Percentiles rank a stretch among this genome's conserved stretches.
Conservation (phyloP, 2,797 vertebrate genomes). For the Scleropages formosus region DNA sequence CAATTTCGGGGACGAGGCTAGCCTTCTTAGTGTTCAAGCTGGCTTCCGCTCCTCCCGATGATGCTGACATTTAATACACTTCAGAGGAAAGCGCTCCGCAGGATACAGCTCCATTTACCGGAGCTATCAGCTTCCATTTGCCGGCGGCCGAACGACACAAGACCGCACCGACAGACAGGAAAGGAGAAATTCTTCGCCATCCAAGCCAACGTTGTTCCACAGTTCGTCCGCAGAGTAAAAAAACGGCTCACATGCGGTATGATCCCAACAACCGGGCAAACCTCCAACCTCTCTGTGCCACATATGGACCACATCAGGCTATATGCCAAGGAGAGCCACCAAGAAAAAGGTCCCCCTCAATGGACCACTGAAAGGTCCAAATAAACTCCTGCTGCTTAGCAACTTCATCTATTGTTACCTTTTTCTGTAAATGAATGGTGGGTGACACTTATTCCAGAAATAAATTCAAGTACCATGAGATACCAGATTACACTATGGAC, state of each 20-base stretch:
- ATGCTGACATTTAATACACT: not conserved
- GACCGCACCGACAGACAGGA: not conserved
- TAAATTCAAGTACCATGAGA: no score
- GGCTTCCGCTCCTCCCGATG: conserved; percentile 21
- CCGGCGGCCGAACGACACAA: not conserved
- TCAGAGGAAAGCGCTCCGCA: not conserved
- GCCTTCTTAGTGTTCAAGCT: not conserved
- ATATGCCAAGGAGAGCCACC: not conserved
- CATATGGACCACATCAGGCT: not conserved
- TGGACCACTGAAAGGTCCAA: no score
- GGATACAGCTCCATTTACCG: conserved; percentile 21
- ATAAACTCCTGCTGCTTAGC: no score
- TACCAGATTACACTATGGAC: no score
- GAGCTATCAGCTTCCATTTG: not conserved
- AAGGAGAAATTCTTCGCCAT: not conserved
- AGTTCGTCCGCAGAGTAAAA: no score
- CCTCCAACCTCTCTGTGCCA: not conserved
- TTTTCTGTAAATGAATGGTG: no score
- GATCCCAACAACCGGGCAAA: no score
- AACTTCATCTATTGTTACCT: no score
- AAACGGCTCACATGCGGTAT: no score
- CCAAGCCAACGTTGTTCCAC: not conserved
- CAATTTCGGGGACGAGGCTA: not conserved
- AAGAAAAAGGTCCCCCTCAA: not conserved
- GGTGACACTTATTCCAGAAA: no score